Evolutionary conservation across 92 coral and sea anemone species (phyloP).

Genomic region (Heliopora coerulea): DNA sequence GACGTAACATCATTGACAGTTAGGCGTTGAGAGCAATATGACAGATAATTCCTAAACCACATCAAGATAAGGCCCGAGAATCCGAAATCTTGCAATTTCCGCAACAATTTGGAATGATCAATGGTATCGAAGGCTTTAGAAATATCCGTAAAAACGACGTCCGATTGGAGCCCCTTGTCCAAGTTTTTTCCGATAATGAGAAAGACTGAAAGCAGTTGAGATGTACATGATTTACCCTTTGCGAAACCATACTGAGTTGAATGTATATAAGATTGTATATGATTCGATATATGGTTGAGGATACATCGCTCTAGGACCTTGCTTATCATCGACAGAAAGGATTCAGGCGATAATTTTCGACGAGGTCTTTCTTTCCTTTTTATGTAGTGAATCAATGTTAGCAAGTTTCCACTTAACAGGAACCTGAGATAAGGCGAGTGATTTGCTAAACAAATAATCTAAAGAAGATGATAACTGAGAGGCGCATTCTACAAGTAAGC

Average conservation of each 20-base stretch:
- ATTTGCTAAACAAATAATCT: not conserved
- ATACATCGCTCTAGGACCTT: not conserved
- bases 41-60: too few species aligned
- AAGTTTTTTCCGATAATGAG: too few species aligned
- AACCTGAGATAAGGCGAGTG: not conserved
- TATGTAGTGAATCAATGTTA: not conserved
- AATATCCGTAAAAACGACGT: too few species aligned
- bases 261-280: not conserved
- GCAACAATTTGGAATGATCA: not conserved
- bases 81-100: conserved; percentile 1
- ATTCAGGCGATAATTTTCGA: not conserved
- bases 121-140: too few species aligned
- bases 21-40: too few species aligned
- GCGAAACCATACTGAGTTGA: too few species aligned
- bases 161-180: too few species aligned
- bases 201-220: too few species aligned
- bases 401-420: conserved; percentile 10
- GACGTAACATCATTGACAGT: too few species aligned
- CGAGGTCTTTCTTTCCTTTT: not conserved
- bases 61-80: too few species aligned
- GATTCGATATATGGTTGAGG: not conserved
- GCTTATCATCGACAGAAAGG: not conserved
- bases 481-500: not conserved
- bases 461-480: not conserved
- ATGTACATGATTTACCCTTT: too few species aligned